Evolutionary conservation across 2,113 vertebrate species (phyloP).

Genomic region (Cisticola juncidis): DNA sequence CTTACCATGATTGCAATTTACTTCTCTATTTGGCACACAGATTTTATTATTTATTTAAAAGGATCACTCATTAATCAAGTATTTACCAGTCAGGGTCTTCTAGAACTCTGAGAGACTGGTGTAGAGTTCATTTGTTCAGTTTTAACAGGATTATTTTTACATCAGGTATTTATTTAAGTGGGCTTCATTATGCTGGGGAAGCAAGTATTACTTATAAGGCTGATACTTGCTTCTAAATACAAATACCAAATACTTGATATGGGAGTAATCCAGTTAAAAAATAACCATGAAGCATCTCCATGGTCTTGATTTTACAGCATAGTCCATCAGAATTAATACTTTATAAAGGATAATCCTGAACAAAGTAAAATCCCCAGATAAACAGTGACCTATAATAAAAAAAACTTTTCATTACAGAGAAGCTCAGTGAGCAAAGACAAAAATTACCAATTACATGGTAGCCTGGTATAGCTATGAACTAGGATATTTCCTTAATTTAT

Average conservation of each 20-base stretch:
- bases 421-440: conserved; percentile 21
- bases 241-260: conserved; percentile 65
- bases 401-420: conserved; percentile 14
- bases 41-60: conserved; percentile 72
- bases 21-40: conserved; percentile 53
- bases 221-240: conserved; percentile 64
- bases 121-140: conserved; percentile 58
- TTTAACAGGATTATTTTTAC: conserved; percentile 72
- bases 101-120: conserved; percentile 24
- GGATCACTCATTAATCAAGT: conserved; percentile 73
- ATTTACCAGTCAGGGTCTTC: conserved; percentile 66
- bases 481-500: neutral
- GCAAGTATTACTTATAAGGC: conserved; percentile 57
- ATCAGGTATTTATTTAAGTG: conserved; percentile 73
- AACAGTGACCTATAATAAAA: conserved; percentile 58
- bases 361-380: conserved; percentile 67
- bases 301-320: conserved; percentile 51
- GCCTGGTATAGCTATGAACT: neutral
- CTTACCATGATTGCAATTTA: conserved; percentile 57
- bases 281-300: conserved; percentile 37
- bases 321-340: conserved; percentile 69
- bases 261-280: conserved; percentile 68
- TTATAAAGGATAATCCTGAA: conserved; percentile 69
- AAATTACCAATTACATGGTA: conserved; percentile 12
- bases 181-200: conserved; percentile 50